Conservation (phyloP, 1,140 invertebrate genomes). For the Drosophila tropicalis region DNA sequence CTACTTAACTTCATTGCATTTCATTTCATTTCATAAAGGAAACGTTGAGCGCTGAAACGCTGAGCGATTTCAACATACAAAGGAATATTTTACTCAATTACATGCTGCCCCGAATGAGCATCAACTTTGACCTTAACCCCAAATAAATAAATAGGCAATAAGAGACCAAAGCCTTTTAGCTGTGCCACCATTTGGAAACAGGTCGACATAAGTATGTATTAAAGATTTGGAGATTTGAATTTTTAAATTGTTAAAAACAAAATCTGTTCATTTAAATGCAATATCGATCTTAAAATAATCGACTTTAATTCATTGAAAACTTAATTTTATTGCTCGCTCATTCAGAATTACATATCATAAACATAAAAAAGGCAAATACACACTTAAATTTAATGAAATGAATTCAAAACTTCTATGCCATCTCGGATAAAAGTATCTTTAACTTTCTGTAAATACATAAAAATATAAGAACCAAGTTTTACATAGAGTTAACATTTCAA, state of each 20-base stretch:
- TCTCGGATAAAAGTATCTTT: too few relatives aligned
- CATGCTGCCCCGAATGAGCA: slow-evolving; percentile 48
- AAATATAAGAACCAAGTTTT: too few relatives aligned
- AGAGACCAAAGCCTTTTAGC: slow-evolving; percentile 44
- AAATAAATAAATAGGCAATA: slow-evolving; percentile 62
- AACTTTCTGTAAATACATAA: too few relatives aligned
- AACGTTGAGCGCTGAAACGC: slow-evolving; percentile 29
- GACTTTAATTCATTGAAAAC: too few relatives aligned
- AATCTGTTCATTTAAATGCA: too few relatives aligned
- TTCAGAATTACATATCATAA: too few relatives aligned
- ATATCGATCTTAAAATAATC: too few relatives aligned
- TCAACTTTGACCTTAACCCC: slow-evolving; percentile 77
- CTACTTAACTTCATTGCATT: slow-evolving; percentile 53
- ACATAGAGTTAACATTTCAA: too few relatives aligned
- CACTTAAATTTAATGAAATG: too few relatives aligned
- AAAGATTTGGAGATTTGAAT: not conserved
- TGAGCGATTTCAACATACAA: slow-evolving; percentile 53
- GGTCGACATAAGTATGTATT: slow-evolving; percentile 7
- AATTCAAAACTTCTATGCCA: too few relatives aligned
- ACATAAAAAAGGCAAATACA: too few relatives aligned
- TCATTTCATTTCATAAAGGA: slow-evolving; percentile 49
- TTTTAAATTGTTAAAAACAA: not conserved
- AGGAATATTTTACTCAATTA: slow-evolving; percentile 27
- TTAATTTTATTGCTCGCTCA: too few relatives aligned
- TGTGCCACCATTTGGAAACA: slow-evolving; percentile 12